Conservation (phyloP, 2,888 invertebrate genomes). For the Dusona sp. region DNA sequence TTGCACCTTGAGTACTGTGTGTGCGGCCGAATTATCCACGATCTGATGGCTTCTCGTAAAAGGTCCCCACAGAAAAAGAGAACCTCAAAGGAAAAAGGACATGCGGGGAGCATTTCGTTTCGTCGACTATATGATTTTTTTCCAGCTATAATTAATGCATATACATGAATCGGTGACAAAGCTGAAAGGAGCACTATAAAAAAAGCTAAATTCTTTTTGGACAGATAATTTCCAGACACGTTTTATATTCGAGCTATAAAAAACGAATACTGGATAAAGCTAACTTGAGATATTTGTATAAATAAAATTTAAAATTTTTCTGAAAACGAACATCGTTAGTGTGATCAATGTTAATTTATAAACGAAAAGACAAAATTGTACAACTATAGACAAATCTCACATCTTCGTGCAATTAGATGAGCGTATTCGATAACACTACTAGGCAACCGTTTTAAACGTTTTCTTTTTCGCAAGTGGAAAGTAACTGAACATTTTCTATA, state of each 20-base stretch:
- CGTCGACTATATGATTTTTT: slow-evolving; percentile 1
- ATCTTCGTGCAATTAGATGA: too few relatives aligned
- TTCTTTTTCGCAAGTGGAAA: too few relatives aligned
- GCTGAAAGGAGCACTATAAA: not conserved
- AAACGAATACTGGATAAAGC: not conserved
- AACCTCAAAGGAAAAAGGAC: slow-evolving; percentile 19
- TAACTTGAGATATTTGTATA: not conserved
- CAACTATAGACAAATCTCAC: not conserved
- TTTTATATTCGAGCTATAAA: not conserved
- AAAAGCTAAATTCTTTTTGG: not conserved
- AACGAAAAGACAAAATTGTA: too few relatives aligned
- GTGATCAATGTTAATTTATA: too few relatives aligned
- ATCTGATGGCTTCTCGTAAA: slow-evolving; percentile 15
- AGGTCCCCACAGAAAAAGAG: not conserved
- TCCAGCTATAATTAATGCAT: not conserved
- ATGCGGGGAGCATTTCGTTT: slow-evolving; percentile 24
- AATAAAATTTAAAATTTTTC: not conserved
- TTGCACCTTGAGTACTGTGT: slow-evolving; percentile 32
- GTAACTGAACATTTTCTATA: too few relatives aligned
- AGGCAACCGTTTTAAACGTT: too few relatives aligned
- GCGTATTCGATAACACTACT: too few relatives aligned
- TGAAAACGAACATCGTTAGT: too few relatives aligned
- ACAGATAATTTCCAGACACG: not conserved
- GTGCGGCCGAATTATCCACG: slow-evolving; percentile 32
- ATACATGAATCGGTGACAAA: slow-evolving; percentile 3